Conservation (phyloP, 2,113 vertebrate genomes). For the Pelecanus crispus region DNA sequence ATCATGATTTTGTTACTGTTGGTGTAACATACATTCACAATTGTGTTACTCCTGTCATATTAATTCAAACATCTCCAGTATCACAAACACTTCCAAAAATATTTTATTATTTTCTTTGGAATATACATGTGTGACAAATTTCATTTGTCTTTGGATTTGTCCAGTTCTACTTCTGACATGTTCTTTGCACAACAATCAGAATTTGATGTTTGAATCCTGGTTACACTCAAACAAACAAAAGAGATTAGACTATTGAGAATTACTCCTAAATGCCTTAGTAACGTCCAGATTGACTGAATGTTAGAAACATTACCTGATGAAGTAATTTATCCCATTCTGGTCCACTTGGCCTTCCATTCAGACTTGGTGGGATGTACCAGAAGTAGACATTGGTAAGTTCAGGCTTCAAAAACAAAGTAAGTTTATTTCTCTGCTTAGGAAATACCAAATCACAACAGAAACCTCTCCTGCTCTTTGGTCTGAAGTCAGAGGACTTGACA, state of each 20-base stretch:
- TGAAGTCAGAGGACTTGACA: background rate
- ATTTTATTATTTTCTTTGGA: background rate
- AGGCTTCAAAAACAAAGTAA: conserved; percentile 47
- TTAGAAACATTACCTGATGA: conserved; percentile 45
- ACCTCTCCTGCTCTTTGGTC: background rate
- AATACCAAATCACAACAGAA: background rate
- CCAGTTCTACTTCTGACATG: background rate
- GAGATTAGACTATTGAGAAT: background rate
- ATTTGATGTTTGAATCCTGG: background rate
- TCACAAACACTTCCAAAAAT: background rate
- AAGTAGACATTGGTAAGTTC: conserved; percentile 72
- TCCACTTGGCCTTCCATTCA: background rate
- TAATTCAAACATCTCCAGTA: background rate
- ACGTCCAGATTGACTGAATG: background rate
- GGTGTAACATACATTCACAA: background rate
- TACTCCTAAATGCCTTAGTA: background rate
- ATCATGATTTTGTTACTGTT: background rate
- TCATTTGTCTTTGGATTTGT: background rate
- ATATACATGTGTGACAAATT: background rate
- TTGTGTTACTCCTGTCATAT: background rate
- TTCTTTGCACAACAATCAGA: background rate
- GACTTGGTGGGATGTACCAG: conserved; percentile 64
- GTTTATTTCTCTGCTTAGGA: background rate
- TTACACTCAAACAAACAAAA: background rate
- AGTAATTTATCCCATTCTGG: conserved; percentile 55